These are phyloP conservation scores for Myoxocephalus aenaeus DNA, from an alignment of 2,797 vertebrate species.

Conservation along the genomic window DNA sequence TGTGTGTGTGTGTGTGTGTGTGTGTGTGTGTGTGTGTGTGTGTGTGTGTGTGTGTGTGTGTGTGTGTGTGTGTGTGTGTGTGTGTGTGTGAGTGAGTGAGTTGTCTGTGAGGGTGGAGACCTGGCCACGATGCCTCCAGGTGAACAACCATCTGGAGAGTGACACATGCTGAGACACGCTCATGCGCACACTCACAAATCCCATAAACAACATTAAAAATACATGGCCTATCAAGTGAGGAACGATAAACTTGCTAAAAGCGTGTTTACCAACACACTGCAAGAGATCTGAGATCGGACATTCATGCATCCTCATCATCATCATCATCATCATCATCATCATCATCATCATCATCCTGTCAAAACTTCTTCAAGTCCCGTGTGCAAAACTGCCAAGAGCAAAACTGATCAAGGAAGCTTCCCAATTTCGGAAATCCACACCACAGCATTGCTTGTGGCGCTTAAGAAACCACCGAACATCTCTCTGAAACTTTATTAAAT, in stretches of 20 bases:
- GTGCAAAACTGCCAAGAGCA: slow-evolving; percentile 49
- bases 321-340: slow-evolving; percentile 8
- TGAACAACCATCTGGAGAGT: slow-evolving; percentile 77
- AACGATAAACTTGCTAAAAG: slow-evolving; percentile 55
- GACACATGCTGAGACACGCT: slow-evolving; percentile 30
- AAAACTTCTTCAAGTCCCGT: slow-evolving; percentile 49
- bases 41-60: background rate
- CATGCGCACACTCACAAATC: slow-evolving; percentile 50
- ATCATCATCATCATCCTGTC: slow-evolving; percentile 41
- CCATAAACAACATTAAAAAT: slow-evolving; percentile 77
- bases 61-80: background rate
- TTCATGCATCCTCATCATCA: slow-evolving; percentile 31
- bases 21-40: slow-evolving; percentile 12
- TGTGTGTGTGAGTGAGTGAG: background rate
- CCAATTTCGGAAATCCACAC: slow-evolving; percentile 51
- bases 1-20: background rate
- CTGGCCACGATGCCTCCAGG: slow-evolving; percentile 63
- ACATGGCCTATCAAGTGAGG: slow-evolving; percentile 58
- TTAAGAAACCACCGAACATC: slow-evolving; percentile 35
- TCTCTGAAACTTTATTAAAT: slow-evolving; percentile 40
- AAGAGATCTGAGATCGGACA: slow-evolving; percentile 56
- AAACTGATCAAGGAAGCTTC: slow-evolving; percentile 55
- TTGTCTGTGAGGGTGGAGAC: slow-evolving; percentile 51
- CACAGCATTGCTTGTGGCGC: slow-evolving; percentile 47
- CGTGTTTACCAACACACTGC: slow-evolving; percentile 55